phyloP scores from a whole-genome alignment of 2,113 vertebrate species.

The Empidonax traillii region DNA sequence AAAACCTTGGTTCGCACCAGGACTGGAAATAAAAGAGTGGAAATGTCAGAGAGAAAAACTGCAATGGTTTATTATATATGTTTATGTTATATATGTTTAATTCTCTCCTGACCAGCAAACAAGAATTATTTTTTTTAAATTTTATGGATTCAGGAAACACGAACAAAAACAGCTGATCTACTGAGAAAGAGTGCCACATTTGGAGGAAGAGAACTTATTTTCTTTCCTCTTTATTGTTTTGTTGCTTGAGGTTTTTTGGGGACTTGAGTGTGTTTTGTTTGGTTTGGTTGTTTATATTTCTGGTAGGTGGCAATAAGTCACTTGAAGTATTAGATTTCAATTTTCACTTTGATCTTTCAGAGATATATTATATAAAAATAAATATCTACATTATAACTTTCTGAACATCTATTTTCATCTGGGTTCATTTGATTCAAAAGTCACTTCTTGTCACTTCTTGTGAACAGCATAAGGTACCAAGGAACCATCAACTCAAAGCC shows the following conservation, averaged over 20 bases:
- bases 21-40: not conserved
- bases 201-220: not conserved
- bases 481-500: not conserved
- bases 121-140: not conserved
- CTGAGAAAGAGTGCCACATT: not conserved
- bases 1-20: not conserved
- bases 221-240: not conserved
- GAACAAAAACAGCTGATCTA: not conserved
- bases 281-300: not conserved
- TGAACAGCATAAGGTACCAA: not conserved
- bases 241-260: not conserved
- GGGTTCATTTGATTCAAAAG: not conserved
- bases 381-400: not conserved
- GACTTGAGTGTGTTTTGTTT: accelerated
- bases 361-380: not conserved
- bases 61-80: no score
- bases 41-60: not conserved
- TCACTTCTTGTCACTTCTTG: not conserved
- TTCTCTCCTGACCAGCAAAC: not conserved
- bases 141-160: not conserved
- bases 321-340: not conserved
- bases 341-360: not conserved
- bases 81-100: not conserved
- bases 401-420: not conserved
- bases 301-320: not conserved